Percentiles rank a stretch among this genome's conserved stretches.
Conservation (phyloP, 2,797 vertebrate species). For the Coregonus sp. region DNA sequence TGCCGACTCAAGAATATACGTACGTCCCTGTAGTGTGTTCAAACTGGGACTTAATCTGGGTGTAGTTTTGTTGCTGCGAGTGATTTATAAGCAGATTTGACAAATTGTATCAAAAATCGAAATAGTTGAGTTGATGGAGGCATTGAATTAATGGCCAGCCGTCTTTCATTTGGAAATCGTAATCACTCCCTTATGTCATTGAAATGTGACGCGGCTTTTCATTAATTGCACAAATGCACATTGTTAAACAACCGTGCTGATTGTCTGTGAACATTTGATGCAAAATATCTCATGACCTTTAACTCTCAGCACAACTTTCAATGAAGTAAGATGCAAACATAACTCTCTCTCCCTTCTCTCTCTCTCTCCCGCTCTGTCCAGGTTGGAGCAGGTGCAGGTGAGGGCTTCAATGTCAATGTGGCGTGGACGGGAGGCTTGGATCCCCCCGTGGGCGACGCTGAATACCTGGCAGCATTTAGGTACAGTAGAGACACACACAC, state of each 20-base stretch:
- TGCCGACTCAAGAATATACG: conserved; percentile 39
- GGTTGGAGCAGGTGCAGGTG: conserved; percentile 88
- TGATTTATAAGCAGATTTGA: conserved; percentile 65
- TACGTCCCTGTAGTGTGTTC: conserved; percentile 40
- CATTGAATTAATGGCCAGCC: conserved; percentile 68
- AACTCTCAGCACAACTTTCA: conserved; percentile 37
- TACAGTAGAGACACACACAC: conserved; percentile 56
- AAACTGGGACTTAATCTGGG: conserved; percentile 48
- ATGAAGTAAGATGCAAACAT: not conserved
- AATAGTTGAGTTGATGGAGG: conserved; percentile 53
- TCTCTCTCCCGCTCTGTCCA: conserved; percentile 54
- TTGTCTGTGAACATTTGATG: conserved; percentile 42
- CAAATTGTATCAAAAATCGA: conserved; percentile 69
- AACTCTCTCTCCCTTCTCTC: not conserved
- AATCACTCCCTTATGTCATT: conserved; percentile 65
- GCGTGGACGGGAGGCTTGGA: conserved; percentile 94
- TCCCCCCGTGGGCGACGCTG: conserved; percentile 91
- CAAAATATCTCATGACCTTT: conserved; percentile 48
- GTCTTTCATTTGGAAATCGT: conserved; percentile 67
- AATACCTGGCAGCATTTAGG: conserved; percentile 96
- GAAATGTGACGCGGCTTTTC: conserved; percentile 49
- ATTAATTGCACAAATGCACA: conserved; percentile 42
- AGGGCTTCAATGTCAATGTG: conserved; percentile 95
- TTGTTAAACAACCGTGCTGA: conserved; percentile 56
- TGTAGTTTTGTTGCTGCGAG: conserved; percentile 53